Evolutionary conservation across 2,888 invertebrate genomes (phyloP), one percentile per base, ranked within the genome.

Genomic region (Mylabris sibirica): DNA sequence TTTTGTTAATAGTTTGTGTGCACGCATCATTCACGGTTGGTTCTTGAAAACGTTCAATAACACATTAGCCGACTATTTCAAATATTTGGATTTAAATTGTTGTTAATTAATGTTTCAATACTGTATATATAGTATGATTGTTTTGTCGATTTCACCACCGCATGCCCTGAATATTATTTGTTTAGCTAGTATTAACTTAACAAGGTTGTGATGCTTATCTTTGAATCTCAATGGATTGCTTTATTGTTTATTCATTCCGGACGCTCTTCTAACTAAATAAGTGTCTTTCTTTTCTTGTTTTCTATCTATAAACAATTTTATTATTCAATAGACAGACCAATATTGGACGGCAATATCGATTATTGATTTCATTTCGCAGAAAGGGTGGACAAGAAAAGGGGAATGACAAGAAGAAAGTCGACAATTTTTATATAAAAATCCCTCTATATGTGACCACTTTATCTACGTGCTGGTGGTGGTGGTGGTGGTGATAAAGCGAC

Each of bases 401-500:
- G 30, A 30, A n/a, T n/a, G n/a, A n/a, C 9, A 14, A 38, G 17
- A 17, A 44, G 4, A 20, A 49, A 49, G 8, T 20, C 2, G 8
- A 4, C 44, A 49, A 17, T 17, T 49, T 17, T 49, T 49, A 14
- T n/a, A 41, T 2, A n/a, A n/a, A n/a, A 30, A 30, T 30, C 30
- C 30, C 30, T 8, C 5, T 4, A 30, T 30, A 41, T 41, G 41
- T 49, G 49, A 49, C 49, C 49, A 49, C 49, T 49, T 49, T 49
- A 49, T 49, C 49, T 20, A 20, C 2, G 9, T 44, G 4, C 8
- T 17, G 12, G 38, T 38, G 12, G 38, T 5, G 6, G 44, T 17
- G n/a, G 44, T 44, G 17, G 17, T 44, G 9, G 59, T 49, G 38
- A 38, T 49, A 38, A 44, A 30, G 62, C 44, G 34, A 62, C 35